Base-by-base conservation (phyloP, 2,888 invertebrate genomes). In the Serripes groenlandicus region DNA sequence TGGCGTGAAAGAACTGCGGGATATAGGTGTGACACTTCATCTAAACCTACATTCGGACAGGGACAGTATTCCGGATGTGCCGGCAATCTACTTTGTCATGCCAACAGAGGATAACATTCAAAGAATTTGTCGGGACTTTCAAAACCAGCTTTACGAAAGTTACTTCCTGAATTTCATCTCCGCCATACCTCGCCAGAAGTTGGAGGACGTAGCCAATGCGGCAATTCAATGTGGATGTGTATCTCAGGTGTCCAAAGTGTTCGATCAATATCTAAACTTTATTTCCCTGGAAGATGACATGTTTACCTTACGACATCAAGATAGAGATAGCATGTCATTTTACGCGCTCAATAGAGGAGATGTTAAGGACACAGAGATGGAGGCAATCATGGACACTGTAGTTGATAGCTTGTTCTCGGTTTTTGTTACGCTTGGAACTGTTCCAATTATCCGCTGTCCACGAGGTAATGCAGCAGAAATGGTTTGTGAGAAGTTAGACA, bases 241-340 rank as follows among this genome's bases (percentile, higher is more conserved):
- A n/a, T 96, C 97, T 58, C 97, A 97, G 93, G 97, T 99, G 81
- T 97, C 98, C 87, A 99, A 99, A 95, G 96, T 99, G 21, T 99
- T 97, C 95, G 99, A 99, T 95, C 99, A 99, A 95, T 99, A 99
- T 96, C 96, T 99, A 75, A 99, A 99, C 95, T 99, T 99, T 92
- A 99, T 99, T 90, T 97, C 98, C 66, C 95, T 99, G 87, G 99
- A 99, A 95, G 99, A 99, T 95, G 99, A 99, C 94, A 96, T 99
- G 94, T 99, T 99, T 95, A 96, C 98, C 75, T 95, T 99, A 92
- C 97, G 98, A 93, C 98, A 99, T 95, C 98, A 98, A 94, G 97
- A 98, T 93, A 97, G 97, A 91, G 98, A 98, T 91, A 95, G 96
- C 56, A 96, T 99, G 81, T 98, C 99, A 0, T 99, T 99, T 95